Evolutionary conservation across 2,888 invertebrate species (phyloP).

Genomic region (Sphecodes monilicornis): DNA sequence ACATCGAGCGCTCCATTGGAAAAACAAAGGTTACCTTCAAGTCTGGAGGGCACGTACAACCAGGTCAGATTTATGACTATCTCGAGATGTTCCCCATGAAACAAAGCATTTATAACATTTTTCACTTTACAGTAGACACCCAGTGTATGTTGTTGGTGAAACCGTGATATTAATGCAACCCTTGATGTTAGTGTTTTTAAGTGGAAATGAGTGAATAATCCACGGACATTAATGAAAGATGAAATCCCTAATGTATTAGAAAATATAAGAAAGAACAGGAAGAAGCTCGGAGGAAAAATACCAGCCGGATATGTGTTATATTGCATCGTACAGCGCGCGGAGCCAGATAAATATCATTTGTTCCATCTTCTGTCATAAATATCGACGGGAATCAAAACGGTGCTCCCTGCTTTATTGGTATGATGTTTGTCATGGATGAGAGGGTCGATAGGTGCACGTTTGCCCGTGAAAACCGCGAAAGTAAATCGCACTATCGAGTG

Average conservation of each 20-base stretch:
- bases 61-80: too few species aligned
- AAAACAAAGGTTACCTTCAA: not conserved
- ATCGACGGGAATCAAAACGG: conserved; percentile 1
- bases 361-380: not conserved
- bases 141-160: too few species aligned
- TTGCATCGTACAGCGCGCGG: not conserved
- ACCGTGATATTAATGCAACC: too few species aligned
- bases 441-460: conserved; percentile 4
- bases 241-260: not conserved
- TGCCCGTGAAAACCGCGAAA: conserved; percentile 34
- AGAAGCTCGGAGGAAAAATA: not conserved
- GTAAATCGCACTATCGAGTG: conserved; percentile 41
- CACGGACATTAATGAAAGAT: not conserved
- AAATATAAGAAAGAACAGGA: not conserved
- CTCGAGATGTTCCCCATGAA: too few species aligned
- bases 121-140: too few species aligned
- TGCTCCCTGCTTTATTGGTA: not conserved
- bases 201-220: too few species aligned
- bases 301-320: not conserved
- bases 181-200: too few species aligned
- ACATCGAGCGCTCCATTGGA: too few species aligned
- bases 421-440: not conserved
- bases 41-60: not conserved
- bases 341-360: not conserved
- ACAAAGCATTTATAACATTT: too few species aligned